Evolutionary conservation across 2,888 invertebrate genomes (phyloP).

Genomic region (Venusia cambrica): DNA sequence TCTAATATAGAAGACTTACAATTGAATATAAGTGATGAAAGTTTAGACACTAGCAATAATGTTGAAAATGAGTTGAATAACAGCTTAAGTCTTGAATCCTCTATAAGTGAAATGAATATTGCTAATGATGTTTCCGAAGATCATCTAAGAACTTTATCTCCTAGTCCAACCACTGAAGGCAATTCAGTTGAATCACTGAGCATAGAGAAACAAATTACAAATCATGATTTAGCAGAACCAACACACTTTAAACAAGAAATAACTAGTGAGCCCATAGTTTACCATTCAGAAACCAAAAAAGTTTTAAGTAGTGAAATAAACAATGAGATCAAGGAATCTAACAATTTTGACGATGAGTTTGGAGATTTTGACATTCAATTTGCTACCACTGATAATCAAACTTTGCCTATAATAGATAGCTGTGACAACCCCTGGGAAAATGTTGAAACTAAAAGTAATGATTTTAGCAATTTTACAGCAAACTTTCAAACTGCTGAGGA

Average conservation of each 20-base stretch:
- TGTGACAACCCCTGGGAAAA: constrained; percentile 64
- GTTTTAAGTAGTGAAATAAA: constrained; percentile 22
- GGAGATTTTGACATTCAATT: constrained; percentile 78
- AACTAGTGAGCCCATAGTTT: constrained; percentile 13
- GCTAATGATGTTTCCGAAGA: constrained; percentile 31
- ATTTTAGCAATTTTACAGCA: constrained; percentile 63
- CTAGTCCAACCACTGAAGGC: constrained; percentile 27
- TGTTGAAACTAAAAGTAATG: constrained; percentile 38
- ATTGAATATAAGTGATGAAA: constrained; percentile 50
- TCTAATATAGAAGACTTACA: constrained; percentile 59
- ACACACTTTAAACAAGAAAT: constrained; percentile 18
- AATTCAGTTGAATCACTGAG: constrained; percentile 27
- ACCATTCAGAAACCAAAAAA: constrained; percentile 14
- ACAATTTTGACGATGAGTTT: constrained; percentile 59
- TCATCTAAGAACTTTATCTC: constrained; percentile 28
- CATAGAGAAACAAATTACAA: constrained; percentile 18
- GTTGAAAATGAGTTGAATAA: constrained; percentile 30
- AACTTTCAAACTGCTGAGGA: constrained; percentile 45
- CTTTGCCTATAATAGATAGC: constrained; percentile 37
- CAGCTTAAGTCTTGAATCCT: constrained; percentile 24
- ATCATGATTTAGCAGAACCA: constrained; percentile 22
- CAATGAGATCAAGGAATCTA: constrained; percentile 5
- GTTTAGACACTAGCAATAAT: constrained; percentile 33
- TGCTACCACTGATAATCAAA: constrained; percentile 39
- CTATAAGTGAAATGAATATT: constrained; percentile 33